Conservation (phyloP, 2,113 vertebrate genomes). For the Ceyx margarethae region DNA sequence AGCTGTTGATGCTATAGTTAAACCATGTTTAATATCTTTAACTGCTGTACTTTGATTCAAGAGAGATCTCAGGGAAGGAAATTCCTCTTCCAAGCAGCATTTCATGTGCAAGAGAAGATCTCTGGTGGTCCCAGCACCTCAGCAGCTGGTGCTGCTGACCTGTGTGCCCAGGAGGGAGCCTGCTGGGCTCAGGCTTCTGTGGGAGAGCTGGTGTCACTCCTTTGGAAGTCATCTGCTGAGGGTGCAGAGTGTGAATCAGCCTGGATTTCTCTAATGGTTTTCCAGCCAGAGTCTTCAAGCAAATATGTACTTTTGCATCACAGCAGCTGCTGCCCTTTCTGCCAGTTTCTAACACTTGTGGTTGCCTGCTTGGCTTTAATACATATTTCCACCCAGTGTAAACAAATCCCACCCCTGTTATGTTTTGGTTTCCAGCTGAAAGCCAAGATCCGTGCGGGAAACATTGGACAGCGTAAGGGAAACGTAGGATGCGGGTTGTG, state of each 20-base stretch:
- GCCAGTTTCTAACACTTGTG: not conserved
- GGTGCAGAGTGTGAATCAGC: slow-evolving; percentile 8
- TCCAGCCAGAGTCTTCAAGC: slow-evolving; percentile 20
- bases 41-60: not conserved
- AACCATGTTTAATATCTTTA: not conserved
- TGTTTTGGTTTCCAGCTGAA: not conserved
- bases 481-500: slow-evolving; percentile 34
- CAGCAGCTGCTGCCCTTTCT: slow-evolving; percentile 34
- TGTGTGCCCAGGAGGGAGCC: not conserved
- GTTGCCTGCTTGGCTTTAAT: not conserved
- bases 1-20: slow-evolving; percentile 1
- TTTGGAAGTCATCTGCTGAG: not conserved
- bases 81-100: not conserved
- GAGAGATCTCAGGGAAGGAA: not conserved
- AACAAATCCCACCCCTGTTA: slow-evolving; percentile 44
- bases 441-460: slow-evolving; percentile 3
- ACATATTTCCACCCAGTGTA: not conserved
- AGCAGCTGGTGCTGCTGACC: not conserved
- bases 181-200: not conserved
- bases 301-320: slow-evolving; percentile 31
- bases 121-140: too few relatives aligned
- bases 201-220: not conserved
- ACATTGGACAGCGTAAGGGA: not conserved
- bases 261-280: slow-evolving; percentile 1
- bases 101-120: not conserved